Percentiles rank a stretch among this genome's conserved stretches.
Conservation (phyloP, 30 jellyfish, hydroid and myxozoan genomes). For the Aurelia aurita region DNA sequence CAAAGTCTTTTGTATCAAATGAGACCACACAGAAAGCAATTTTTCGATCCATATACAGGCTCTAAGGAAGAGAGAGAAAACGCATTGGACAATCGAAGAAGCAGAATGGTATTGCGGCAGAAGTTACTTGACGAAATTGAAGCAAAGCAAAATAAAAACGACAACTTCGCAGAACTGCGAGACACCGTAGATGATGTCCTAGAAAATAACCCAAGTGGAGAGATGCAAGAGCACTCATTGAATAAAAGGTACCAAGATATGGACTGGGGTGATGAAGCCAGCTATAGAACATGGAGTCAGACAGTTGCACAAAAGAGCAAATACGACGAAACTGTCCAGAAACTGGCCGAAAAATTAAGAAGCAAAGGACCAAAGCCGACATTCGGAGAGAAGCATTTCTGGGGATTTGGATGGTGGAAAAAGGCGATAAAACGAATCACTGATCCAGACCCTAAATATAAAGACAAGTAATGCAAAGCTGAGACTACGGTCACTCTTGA, state of each 20-base stretch:
- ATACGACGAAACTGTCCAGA: conserved; percentile 32
- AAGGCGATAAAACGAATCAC: conserved; percentile 67
- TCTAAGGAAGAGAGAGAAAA: conserved; percentile 48
- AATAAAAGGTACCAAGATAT: conserved; percentile 50
- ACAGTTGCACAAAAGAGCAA: conserved; percentile 46
- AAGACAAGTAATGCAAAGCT: neutral
- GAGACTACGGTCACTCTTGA: too few species aligned
- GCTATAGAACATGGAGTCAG: conserved; percentile 76
- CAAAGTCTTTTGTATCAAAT: conserved; percentile 72
- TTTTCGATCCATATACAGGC: conserved; percentile 76
- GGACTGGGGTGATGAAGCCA: conserved; percentile 97
- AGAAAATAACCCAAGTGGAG: conserved; percentile 20
- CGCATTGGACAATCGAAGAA: conserved; percentile 74
- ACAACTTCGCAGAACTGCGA: conserved; percentile 33
- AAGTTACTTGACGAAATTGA: conserved; percentile 58
- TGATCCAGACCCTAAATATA: neutral
- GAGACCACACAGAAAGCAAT: conserved; percentile 63
- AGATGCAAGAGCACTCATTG: conserved; percentile 5
- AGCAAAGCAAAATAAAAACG: conserved; percentile 19
- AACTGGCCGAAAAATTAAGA: conserved; percentile 31
- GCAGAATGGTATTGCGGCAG: conserved; percentile 62
- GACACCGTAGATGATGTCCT: conserved; percentile 26
- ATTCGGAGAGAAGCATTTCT: conserved; percentile 80
- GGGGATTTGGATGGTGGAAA: conserved; percentile 99
- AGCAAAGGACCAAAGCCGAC: conserved; percentile 66